A percentile compares a stretch with the other conserved stretches of the same genome.
Conservation (phyloP, 1,140 invertebrate species). For the Aphaenogaster rudis region DNA sequence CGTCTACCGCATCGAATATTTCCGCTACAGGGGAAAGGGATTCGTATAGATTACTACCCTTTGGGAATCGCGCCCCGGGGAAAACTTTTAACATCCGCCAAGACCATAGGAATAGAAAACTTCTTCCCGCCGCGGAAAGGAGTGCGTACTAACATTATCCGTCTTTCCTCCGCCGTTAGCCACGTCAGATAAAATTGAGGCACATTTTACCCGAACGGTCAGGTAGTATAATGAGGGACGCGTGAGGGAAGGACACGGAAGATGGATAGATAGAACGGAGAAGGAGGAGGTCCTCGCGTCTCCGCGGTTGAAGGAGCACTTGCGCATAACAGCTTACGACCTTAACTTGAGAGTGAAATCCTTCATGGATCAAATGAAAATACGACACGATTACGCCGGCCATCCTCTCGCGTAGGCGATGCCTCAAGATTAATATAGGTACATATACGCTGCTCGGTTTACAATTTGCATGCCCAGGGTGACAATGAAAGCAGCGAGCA, state of each 20-base stretch:
- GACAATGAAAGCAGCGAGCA: slow-evolving; percentile 48
- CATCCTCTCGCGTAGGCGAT: background rate
- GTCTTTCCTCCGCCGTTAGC: slow-evolving; percentile 72
- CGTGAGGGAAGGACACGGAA: background rate
- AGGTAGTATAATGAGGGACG: slow-evolving; percentile 68
- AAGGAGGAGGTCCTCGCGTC: background rate
- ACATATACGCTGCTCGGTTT: background rate
- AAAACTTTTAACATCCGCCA: slow-evolving; percentile 50
- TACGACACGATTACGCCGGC: slow-evolving; percentile 12
- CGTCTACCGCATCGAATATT: slow-evolving; percentile 7
- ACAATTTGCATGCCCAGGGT: slow-evolving; percentile 37
- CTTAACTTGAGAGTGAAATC: slow-evolving; percentile 70
- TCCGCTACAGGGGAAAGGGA: background rate
- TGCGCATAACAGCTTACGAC: slow-evolving; percentile 63
- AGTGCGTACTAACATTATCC: slow-evolving; percentile 66
- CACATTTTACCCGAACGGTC: slow-evolving; percentile 71
- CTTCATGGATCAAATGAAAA: slow-evolving; percentile 34
- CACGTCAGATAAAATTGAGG: slow-evolving; percentile 63
- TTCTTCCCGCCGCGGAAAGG: slow-evolving; percentile 38
- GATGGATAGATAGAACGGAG: background rate
- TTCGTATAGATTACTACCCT: slow-evolving; percentile 38
- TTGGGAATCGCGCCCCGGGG: slow-evolving; percentile 13
- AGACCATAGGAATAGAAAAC: slow-evolving; percentile 37
- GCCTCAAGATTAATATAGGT: background rate
- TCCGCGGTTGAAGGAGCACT: slow-evolving; percentile 12